Evolutionary conservation across 2,888 invertebrate genomes (phyloP), one percentile per base, ranked within the genome.

Genomic region (Monopis laevigella): DNA sequence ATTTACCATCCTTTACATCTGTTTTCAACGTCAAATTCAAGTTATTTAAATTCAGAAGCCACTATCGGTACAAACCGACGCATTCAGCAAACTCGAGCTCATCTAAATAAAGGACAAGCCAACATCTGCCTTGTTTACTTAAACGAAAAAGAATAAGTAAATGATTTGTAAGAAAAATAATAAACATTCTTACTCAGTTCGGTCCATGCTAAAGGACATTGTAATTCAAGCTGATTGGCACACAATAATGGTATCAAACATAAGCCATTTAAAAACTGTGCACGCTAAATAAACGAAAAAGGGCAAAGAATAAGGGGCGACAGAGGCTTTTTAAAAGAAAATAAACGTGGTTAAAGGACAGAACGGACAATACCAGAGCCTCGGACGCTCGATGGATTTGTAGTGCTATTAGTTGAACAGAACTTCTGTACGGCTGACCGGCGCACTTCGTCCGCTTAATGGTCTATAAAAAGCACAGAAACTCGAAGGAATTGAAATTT

Each of bases 241-340:
- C 73, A 80, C 80, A 80, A 80, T 80, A 80, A 78, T 75, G 73
- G 75, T 75, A 74, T 77, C 78, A 78, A 77, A 72, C 69, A 68
- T 74, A 69, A 66, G 70, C 73, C 74, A 71, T 77, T 78, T 78
- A 72, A 80, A 80, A 80, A 78, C 73, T 75, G 77, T 68, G 63
- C 65, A 63, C 60, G 67, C 62, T 40, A 28, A 40, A 43, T 68
- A 72, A 77, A 75, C 65, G 66, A 72, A 75, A 72, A 36, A 36
- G 21, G 21, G 18, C 2, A 11, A 21, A 14, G 43, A 32, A 17
- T 27, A 54, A 53, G 55, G 59, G 56, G 56, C 62, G 68, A 69
- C 69, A 66, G 64, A 62, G 61, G 38, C 40, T 62, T 62, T 62
- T 58, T 59, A 64, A 57, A 62, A 70, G 65, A 63, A 75, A 75